These are phyloP conservation scores for Paracanthobrama guichenoti DNA, from an alignment of 2,113 vertebrate species.

Conservation along the genomic window DNA sequence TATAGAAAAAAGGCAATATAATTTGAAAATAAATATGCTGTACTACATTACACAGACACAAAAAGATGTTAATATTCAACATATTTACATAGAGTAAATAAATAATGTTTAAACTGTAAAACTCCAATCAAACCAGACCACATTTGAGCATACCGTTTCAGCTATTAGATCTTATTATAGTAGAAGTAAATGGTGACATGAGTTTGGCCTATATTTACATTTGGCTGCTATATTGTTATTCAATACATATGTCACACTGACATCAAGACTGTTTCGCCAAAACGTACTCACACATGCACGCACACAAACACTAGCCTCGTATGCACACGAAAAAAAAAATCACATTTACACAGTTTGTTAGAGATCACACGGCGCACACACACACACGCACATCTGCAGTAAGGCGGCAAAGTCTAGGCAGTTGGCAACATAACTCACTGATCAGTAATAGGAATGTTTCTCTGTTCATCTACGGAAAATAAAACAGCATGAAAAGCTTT, in stretches of 20 bases:
- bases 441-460: conserved; percentile 44
- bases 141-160: conserved; percentile 29
- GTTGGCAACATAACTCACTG: conserved; percentile 32
- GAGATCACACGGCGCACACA: conserved; percentile 10
- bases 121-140: conserved; percentile 62
- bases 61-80: conserved; percentile 76
- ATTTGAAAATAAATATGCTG: conserved; percentile 84
- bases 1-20: conserved; percentile 78
- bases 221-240: conserved; percentile 53
- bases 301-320: conserved; percentile 28
- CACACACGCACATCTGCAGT: conserved; percentile 10
- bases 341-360: conserved; percentile 16
- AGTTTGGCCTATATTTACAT: conserved; percentile 50
- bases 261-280: conserved; percentile 13
- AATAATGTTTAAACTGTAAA: conserved; percentile 68
- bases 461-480: conserved; percentile 60
- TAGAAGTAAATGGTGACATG: conserved; percentile 30
- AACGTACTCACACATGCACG: conserved; percentile 39
- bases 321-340: background rate
- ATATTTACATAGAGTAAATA: conserved; percentile 65
- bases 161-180: conserved; percentile 16
- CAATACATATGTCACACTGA: conserved; percentile 40
- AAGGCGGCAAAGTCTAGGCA: conserved; percentile 30
- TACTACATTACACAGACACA: conserved; percentile 76
- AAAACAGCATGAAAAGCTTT: conserved; percentile 27